Base-by-base conservation (phyloP, 2,113 vertebrate genomes). In the Vidua macroura region DNA sequence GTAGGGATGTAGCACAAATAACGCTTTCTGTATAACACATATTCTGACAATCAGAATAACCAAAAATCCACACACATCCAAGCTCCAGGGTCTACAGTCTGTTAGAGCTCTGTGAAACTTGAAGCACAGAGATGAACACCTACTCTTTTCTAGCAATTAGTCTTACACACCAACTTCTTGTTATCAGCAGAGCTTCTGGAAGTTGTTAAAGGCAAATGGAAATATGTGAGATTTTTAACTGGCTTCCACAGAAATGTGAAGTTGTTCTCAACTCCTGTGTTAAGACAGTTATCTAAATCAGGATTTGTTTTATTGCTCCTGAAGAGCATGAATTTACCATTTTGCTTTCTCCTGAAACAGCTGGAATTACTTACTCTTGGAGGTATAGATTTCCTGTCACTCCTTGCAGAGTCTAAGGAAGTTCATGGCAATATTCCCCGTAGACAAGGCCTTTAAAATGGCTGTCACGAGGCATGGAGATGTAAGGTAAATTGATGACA, bases 351-450 rank as follows among this genome's bases (percentile, higher is more conserved):
- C 11, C 60, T 68, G 52, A 27, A 94, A 62, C 64, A 81, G 67
- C 48, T 94, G 83, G 39, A 78, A 81, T 86, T 74, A 66, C 77
- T 95, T 95, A 33, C 3, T 55, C 46, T 70, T 78, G 25, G 37
- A 81, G 69, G 31, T 64, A 52, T 18, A 78, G 60, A 77, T 92
- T 88, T 90, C 43, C 56, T 95, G 75, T 58, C 68, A 41, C 84
- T 93, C 79, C 68, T 92, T 64, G 51, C 67, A 63, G 82, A 69
- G 33, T 35, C 79, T 86, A 28, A 83, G 79, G 73, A 95, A 88
- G 92, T 86, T 83, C 83, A 72, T 52, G 56, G 83, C 56, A 78
- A 49, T 70, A 80, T 94, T 94, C 79, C 79, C 86, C 49, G 68
- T 53, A 78, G 83, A 94, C 28, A 72, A 56, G 49, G 31, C 56